Percentiles rank a stretch among this genome's conserved stretches.
Conservation (phyloP, 2,888 invertebrate genomes). For the Bugulina stolonifera region DNA sequence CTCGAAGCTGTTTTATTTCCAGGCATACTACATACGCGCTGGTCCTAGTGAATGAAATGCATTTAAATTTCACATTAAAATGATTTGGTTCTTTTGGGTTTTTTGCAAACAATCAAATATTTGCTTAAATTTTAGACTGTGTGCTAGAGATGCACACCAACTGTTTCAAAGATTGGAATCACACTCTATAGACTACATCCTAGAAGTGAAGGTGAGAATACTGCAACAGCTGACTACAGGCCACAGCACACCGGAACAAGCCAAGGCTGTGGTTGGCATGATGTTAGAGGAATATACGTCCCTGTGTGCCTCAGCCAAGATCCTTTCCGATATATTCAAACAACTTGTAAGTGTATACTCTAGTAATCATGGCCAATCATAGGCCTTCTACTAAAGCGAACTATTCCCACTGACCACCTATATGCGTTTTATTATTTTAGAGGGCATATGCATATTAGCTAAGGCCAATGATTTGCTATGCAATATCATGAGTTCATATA, state of each 20-base stretch:
- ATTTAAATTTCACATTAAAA: not conserved
- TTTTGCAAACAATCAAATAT: not conserved
- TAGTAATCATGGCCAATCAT: no score
- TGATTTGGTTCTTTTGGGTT: not conserved
- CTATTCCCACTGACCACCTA: no score
- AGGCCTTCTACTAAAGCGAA: no score
- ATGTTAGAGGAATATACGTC: constrained; percentile 63
- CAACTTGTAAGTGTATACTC: constrained; percentile 53
- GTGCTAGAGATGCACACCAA: constrained; percentile 60
- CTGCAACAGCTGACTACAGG: constrained; percentile 57
- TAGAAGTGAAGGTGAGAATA: constrained; percentile 61
- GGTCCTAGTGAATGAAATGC: no score
- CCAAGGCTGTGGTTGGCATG: constrained; percentile 58
- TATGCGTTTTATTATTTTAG: no score
- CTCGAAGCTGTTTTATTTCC: no score
- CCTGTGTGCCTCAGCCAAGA: constrained; percentile 60
- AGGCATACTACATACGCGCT: no score
- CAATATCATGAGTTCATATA: no score
- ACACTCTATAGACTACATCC: constrained; percentile 62
- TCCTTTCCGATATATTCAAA: constrained; percentile 59
- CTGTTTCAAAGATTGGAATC: constrained; percentile 62
- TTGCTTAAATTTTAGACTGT: constrained; percentile 41
- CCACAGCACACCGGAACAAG: constrained; percentile 55
- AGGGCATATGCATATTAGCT: no score
- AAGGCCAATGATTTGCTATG: no score